Percentiles rank a stretch among this genome's conserved stretches.
Evolutionary conservation across 2,113 vertebrate genomes (phyloP).

Genomic region (Amblyopsis rosae): DNA sequence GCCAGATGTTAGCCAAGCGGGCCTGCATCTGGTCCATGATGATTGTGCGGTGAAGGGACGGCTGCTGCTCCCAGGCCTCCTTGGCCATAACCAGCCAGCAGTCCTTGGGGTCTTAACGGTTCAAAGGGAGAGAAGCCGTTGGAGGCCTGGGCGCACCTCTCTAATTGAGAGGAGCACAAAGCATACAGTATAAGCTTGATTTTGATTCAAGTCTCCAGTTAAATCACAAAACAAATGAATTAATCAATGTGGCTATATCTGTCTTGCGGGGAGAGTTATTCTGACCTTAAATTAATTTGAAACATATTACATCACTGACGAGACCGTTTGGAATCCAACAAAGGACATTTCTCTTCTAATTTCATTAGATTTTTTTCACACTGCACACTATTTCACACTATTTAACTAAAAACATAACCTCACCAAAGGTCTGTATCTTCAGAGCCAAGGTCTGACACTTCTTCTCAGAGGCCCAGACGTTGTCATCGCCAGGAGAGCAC

Average conservation of each 20-base stretch:
- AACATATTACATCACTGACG: slow-evolving; percentile 51
- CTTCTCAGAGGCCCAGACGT: slow-evolving; percentile 42
- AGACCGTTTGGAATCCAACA: slow-evolving; percentile 35
- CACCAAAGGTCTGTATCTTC: slow-evolving; percentile 34
- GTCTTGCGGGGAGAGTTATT: slow-evolving; percentile 39
- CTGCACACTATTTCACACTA: too few species aligned
- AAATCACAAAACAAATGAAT: slow-evolving; percentile 46
- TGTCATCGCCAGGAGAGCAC: slow-evolving; percentile 57
- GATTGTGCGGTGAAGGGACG: too few species aligned
- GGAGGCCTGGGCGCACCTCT: too few species aligned
- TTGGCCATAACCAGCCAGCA: too few species aligned
- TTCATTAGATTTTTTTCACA: slow-evolving; percentile 30
- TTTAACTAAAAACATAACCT: slow-evolving; percentile 62
- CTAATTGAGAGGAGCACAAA: background rate
- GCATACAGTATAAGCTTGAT: slow-evolving; percentile 52
- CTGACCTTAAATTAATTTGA: slow-evolving; percentile 52
- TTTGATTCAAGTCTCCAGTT: slow-evolving; percentile 53
- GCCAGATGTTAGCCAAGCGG: too few species aligned
- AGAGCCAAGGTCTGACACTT: slow-evolving; percentile 33
- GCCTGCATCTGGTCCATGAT: too few species aligned
- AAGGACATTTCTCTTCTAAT: slow-evolving; percentile 3
- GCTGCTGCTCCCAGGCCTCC: too few species aligned
- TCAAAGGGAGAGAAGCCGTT: too few species aligned
- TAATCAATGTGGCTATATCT: slow-evolving; percentile 47
- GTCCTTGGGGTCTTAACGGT: too few species aligned